Conservation (phyloP, 2,888 invertebrate genomes). For the Cremastinae sp. region DNA sequence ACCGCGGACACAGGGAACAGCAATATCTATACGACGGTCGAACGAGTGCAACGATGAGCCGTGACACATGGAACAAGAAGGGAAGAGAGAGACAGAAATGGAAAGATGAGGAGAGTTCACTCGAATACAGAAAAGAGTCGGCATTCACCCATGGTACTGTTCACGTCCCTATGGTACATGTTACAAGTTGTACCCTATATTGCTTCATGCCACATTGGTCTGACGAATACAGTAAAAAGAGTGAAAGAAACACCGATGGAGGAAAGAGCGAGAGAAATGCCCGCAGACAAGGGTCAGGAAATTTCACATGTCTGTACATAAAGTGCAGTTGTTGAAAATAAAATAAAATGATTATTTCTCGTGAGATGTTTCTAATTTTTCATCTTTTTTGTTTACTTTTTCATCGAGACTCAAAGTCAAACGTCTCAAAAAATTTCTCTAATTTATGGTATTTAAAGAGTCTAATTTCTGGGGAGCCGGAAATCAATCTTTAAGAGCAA, state of each 20-base stretch:
- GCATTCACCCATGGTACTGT: constrained; percentile 45
- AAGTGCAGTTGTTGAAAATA: too few relatives aligned
- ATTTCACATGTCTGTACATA: too few relatives aligned
- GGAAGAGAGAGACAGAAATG: constrained; percentile 17
- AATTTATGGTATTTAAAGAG: too few relatives aligned
- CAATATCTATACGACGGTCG: constrained; percentile 56
- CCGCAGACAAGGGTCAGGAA: neutral
- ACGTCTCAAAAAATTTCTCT: too few relatives aligned
- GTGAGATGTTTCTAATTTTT: too few relatives aligned
- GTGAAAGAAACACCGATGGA: neutral
- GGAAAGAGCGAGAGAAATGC: neutral
- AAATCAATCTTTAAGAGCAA: too few relatives aligned
- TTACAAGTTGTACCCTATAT: constrained; percentile 31
- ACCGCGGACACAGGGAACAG: constrained; percentile 8
- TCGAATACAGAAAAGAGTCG: constrained; percentile 66
- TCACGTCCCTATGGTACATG: constrained; percentile 35
- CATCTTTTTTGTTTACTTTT: too few relatives aligned
- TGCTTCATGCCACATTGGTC: constrained; percentile 41
- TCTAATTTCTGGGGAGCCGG: too few relatives aligned
- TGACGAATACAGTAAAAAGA: constrained; percentile 12
- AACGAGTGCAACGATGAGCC: constrained; percentile 59
- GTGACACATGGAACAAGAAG: constrained; percentile 36
- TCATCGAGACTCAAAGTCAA: too few relatives aligned
- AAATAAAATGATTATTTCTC: too few relatives aligned
- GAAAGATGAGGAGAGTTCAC: constrained; percentile 57